Conservation (phyloP, 92 coral and sea anemone genomes). For the Pocillopora grandis region DNA sequence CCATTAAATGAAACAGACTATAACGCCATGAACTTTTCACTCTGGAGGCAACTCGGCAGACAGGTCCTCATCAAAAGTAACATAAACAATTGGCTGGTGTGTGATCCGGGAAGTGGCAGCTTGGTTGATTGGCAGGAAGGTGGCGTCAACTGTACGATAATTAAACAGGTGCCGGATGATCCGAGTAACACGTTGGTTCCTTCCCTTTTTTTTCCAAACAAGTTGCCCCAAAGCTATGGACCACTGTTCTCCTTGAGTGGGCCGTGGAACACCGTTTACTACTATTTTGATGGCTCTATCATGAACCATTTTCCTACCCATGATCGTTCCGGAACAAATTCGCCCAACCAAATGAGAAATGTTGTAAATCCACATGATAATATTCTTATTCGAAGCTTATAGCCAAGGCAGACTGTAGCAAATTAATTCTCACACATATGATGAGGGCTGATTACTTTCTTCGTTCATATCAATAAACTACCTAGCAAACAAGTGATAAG, state of each 20-base stretch:
- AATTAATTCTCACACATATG: too few species aligned
- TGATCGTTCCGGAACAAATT: slow-evolving; percentile 58
- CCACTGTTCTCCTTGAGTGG: slow-evolving; percentile 1
- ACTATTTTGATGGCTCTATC: slow-evolving; percentile 50
- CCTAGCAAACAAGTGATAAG: too few species aligned
- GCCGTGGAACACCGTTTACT: slow-evolving; percentile 8
- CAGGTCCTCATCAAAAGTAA: too few species aligned
- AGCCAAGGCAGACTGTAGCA: not conserved
- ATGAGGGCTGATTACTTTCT: too few species aligned
- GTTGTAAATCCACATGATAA: slow-evolving; percentile 67
- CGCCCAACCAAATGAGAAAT: slow-evolving; percentile 34
- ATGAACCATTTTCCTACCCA: slow-evolving; percentile 63
- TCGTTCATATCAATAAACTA: too few species aligned
- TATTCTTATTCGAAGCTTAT: slow-evolving; percentile 45
- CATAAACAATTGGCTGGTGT: too few species aligned
- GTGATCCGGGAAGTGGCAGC: too few species aligned
- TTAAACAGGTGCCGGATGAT: not conserved
- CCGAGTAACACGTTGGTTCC: slow-evolving; percentile 10
- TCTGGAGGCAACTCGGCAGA: too few species aligned
- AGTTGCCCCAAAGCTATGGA: not conserved
- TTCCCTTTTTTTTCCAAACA: not conserved
- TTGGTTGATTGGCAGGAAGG: too few species aligned
- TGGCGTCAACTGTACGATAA: too few species aligned
- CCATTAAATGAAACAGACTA: too few species aligned
- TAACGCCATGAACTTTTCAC: too few species aligned